phyloP scores from a whole-genome alignment of 2,797 vertebrate species.

The Periophthalmus magnuspinnatus region DNA sequence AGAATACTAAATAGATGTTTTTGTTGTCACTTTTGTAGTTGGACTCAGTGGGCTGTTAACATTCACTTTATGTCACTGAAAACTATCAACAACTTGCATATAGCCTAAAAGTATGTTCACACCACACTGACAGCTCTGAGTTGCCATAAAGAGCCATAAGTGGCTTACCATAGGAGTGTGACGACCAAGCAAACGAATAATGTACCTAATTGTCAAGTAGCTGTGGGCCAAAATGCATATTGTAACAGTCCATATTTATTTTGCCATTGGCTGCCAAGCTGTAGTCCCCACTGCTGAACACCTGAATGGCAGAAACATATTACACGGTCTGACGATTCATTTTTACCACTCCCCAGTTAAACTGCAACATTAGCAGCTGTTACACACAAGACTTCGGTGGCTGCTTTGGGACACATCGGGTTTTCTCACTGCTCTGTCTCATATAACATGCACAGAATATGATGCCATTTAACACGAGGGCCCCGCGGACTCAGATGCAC shows the following conservation, averaged over 20 bases:
- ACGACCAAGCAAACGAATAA: background rate
- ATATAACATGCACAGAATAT: constrained; percentile 53
- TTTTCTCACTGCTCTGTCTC: constrained; percentile 46
- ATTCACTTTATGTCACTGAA: too few relatives aligned
- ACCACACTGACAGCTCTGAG: too few relatives aligned
- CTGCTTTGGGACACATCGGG: constrained; percentile 51
- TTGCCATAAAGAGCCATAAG: background rate
- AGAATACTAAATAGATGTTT: too few relatives aligned
- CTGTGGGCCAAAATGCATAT: background rate
- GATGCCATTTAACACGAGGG: constrained; percentile 49
- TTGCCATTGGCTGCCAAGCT: background rate
- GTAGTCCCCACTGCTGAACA: background rate
- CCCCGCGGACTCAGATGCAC: constrained; percentile 35
- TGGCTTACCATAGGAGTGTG: too few relatives aligned
- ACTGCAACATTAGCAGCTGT: constrained; percentile 32
- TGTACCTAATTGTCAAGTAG: background rate
- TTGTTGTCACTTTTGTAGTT: too few relatives aligned
- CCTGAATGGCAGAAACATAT: constrained; percentile 21
- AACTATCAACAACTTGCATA: background rate
- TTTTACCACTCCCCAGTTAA: constrained; percentile 18
- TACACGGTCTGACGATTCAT: constrained; percentile 24
- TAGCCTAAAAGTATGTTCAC: too few relatives aligned
- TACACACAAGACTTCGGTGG: constrained; percentile 40
- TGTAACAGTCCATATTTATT: background rate
- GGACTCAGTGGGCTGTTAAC: too few relatives aligned